These are phyloP conservation scores for Microcebus tavaratra DNA, from an alignment of 2,113 vertebrate genomes.

Conservation along the genomic window DNA sequence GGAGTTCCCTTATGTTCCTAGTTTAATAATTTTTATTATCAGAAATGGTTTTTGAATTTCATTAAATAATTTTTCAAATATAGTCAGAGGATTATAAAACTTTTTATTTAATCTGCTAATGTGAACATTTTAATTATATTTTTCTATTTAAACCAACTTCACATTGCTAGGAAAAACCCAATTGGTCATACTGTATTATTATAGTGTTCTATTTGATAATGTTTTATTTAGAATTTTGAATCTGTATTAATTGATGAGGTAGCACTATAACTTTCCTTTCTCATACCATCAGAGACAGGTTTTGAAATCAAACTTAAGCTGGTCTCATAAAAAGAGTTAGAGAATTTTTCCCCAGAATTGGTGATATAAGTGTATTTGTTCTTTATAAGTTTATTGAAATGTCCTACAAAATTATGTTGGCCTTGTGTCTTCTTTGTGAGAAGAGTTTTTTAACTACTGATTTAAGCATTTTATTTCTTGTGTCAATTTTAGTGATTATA, in stretches of 20 bases:
- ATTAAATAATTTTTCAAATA: not conserved
- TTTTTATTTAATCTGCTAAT: not conserved
- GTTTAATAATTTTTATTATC: not conserved
- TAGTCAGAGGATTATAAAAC: not conserved
- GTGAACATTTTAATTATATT: not conserved
- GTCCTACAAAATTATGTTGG: not conserved
- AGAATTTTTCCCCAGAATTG: not conserved
- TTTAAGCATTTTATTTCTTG: not conserved
- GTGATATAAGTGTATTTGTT: not conserved
- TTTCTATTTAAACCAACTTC: not conserved
- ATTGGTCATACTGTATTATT: not conserved
- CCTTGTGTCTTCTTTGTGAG: not conserved
- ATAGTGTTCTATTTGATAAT: not conserved
- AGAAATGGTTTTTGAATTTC: not conserved
- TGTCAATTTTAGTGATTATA: not conserved
- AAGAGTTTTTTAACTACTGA: not conserved
- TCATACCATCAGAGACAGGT: not conserved
- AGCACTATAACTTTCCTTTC: not conserved
- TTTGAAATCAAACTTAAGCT: not conserved
- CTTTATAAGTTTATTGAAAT: not conserved
- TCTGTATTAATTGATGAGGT: not conserved
- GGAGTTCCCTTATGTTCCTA: not conserved
- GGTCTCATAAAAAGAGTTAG: constrained; percentile 6
- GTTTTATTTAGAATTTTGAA: not conserved
- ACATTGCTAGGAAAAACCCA: not conserved